A percentile compares a stretch with the other conserved stretches of the same genome.
These are phyloP conservation scores for Anadara kagoshimensis DNA, from an alignment of 1,140 invertebrate genomes.

Conservation along the genomic window DNA sequence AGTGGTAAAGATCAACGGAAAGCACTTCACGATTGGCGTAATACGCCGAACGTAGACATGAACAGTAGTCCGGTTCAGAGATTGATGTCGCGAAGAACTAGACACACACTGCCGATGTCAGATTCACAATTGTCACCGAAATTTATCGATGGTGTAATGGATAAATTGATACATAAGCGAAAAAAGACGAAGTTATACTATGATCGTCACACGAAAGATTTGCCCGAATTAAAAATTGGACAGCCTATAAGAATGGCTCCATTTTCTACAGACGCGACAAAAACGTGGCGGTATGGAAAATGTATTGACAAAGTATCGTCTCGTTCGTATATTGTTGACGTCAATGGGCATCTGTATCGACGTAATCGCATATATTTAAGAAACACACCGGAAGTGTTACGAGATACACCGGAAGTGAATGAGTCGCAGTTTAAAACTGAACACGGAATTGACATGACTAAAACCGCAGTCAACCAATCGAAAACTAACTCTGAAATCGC, in stretches of 20 bases:
- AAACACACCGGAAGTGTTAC: neutral
- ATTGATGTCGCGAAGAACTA: slow-evolving; percentile 20
- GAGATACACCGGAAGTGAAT: neutral
- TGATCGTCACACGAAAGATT: neutral
- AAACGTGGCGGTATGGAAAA: neutral
- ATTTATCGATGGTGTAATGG: neutral
- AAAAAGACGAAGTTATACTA: slow-evolving; percentile 4
- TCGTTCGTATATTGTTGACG: neutral
- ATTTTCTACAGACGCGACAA: no score
- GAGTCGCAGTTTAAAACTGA: no score
- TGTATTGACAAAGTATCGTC: neutral
- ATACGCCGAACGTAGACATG: slow-evolving; percentile 34
- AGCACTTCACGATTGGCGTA: slow-evolving; percentile 39
- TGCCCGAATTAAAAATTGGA: slow-evolving; percentile 13
- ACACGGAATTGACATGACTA: no score
- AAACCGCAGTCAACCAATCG: no score
- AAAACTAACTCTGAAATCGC: no score
- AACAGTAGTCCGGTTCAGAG: slow-evolving; percentile 27
- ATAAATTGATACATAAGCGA: neutral
- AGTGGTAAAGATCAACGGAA: slow-evolving; percentile 19
- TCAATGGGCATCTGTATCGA: neutral
- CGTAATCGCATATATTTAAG: neutral
- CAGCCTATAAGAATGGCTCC: neutral
- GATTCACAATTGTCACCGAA: neutral
- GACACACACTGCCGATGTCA: slow-evolving; percentile 6